These are phyloP conservation scores for Platichthys stellatus DNA, from an alignment of 2,113 vertebrate species.

Conservation along the genomic window DNA sequence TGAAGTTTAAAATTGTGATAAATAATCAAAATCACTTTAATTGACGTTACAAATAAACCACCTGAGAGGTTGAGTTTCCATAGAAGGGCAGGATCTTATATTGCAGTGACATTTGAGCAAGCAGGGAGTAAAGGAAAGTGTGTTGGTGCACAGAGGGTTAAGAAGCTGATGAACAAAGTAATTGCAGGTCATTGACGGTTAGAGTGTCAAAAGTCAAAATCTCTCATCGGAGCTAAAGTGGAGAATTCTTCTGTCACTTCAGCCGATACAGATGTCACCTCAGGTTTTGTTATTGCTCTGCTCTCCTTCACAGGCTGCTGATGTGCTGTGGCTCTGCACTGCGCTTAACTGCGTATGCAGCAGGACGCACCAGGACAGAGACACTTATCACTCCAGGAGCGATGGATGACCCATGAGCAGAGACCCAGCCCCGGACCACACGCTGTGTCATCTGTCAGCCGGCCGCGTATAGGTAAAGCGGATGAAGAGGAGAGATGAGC, in stretches of 20 bases:
- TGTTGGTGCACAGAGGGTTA: not conserved
- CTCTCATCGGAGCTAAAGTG: not conserved
- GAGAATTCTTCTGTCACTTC: constrained; percentile 25
- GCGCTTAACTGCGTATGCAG: constrained; percentile 63
- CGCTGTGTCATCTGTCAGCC: constrained; percentile 75
- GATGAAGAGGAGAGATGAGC: constrained; percentile 65
- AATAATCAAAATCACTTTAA: too few relatives aligned
- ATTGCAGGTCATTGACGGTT: not conserved
- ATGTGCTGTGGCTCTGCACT: constrained; percentile 30
- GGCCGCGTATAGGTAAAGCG: constrained; percentile 49
- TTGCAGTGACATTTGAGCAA: too few relatives aligned
- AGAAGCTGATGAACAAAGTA: not conserved
- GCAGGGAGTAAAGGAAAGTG: too few relatives aligned
- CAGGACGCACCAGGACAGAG: constrained; percentile 56
- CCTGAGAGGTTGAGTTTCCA: too few relatives aligned
- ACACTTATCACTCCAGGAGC: constrained; percentile 68
- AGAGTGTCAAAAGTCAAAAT: not conserved
- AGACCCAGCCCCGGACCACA: constrained; percentile 61
- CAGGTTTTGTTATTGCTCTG: constrained; percentile 61
- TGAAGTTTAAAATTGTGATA: too few relatives aligned
- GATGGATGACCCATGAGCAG: constrained; percentile 63
- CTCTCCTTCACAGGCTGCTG: constrained; percentile 55
- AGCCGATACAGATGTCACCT: constrained; percentile 62
- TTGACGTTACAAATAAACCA: too few relatives aligned
- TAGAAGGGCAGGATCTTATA: too few relatives aligned